Evolutionary conservation across 2,888 invertebrate species (phyloP).

Genomic region (Eilema griseolum): DNA sequence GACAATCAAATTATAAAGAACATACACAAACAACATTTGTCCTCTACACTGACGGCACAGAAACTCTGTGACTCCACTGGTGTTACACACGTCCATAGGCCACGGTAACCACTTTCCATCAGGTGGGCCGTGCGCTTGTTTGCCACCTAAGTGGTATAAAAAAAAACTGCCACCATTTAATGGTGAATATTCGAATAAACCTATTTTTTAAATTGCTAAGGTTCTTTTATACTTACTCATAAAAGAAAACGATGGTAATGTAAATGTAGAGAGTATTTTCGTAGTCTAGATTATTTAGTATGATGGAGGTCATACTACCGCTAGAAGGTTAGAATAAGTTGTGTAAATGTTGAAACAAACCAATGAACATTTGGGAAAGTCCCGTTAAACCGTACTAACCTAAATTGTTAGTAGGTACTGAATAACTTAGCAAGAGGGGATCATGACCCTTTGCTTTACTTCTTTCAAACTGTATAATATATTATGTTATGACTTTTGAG

Average conservation of each 20-base stretch:
- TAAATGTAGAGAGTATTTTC: background rate
- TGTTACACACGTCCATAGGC: too few relatives aligned
- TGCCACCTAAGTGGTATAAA: too few relatives aligned
- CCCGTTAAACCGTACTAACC: background rate
- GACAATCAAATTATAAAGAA: too few relatives aligned
- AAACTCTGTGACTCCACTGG: too few relatives aligned
- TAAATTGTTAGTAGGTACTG: background rate
- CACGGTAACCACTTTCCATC: too few relatives aligned
- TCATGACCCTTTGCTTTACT: background rate
- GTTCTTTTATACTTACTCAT: background rate
- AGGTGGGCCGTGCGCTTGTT: too few relatives aligned
- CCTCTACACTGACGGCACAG: too few relatives aligned
- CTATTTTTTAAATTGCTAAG: too few relatives aligned
- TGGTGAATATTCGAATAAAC: too few relatives aligned
- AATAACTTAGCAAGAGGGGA: background rate
- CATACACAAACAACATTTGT: too few relatives aligned
- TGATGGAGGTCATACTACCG: background rate
- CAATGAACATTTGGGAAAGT: background rate
- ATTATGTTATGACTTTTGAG: background rate
- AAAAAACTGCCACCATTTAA: too few relatives aligned
- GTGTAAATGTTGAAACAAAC: background rate
- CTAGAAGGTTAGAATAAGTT: background rate
- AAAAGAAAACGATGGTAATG: background rate
- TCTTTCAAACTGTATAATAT: background rate
- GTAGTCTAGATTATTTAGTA: background rate